phyloP scores from a whole-genome alignment of 1,140 invertebrate genomes.

The Amyelois transitella region DNA sequence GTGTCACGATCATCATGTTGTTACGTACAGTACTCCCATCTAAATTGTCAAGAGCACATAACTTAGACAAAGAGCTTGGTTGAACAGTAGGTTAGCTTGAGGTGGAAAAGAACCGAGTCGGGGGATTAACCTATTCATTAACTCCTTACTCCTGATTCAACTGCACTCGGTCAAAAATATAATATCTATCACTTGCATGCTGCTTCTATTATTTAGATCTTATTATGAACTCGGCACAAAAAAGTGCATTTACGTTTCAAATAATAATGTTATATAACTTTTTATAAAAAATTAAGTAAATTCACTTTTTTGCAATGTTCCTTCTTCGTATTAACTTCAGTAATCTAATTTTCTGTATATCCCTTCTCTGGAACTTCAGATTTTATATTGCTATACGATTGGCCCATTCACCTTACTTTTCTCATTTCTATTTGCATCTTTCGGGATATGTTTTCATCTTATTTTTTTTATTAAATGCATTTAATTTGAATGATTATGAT shows the following conservation, averaged over 20 bases:
- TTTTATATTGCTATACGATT: constrained; percentile 26
- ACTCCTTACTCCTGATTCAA: constrained; percentile 62
- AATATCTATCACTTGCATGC: constrained; percentile 68
- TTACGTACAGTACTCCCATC: constrained; percentile 56
- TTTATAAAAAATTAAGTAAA: constrained; percentile 7
- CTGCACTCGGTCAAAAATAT: constrained; percentile 59
- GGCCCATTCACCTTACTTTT: constrained; percentile 34
- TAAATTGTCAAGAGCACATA: constrained; percentile 60
- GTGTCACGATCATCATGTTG: constrained; percentile 61
- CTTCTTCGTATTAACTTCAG: constrained; percentile 36
- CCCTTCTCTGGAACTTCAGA: constrained; percentile 29
- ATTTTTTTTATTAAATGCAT: constrained; percentile 34
- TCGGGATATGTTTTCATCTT: constrained; percentile 27
- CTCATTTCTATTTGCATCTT: constrained; percentile 35
- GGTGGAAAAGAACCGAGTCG: constrained; percentile 54
- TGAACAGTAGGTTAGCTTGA: constrained; percentile 62
- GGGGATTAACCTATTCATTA: constrained; percentile 51
- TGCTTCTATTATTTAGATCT: constrained; percentile 63
- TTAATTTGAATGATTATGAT: constrained; percentile 50
- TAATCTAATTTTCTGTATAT: constrained; percentile 47
- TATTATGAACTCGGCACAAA: neutral
- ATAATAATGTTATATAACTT: constrained; percentile 5
- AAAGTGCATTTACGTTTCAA: neutral
- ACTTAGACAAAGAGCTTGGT: constrained; percentile 63
- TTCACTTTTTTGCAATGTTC: constrained; percentile 45